These are phyloP conservation scores for Egretta garzetta DNA, from an alignment of 2,113 vertebrate genomes.

Conservation along the genomic window DNA sequence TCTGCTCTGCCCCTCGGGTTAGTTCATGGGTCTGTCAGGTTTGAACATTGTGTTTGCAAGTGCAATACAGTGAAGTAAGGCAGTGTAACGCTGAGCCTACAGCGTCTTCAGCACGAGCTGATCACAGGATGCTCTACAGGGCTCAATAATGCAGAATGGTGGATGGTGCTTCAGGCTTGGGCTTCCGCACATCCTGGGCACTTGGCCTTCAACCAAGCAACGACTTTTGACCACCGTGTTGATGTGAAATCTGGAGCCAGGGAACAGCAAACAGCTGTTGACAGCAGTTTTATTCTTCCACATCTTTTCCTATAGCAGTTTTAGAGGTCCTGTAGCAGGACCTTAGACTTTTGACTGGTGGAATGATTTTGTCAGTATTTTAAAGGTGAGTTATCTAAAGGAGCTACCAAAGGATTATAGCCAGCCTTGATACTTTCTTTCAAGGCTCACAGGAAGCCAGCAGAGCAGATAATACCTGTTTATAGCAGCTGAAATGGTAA, in stretches of 20 bases:
- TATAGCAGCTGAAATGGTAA: background rate
- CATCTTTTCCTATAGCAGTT: background rate
- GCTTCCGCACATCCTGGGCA: accelerated
- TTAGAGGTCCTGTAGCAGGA: too few species aligned
- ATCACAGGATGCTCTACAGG: background rate
- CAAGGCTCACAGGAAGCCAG: background rate
- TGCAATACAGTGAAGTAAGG: background rate
- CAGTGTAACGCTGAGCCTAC: too few species aligned
- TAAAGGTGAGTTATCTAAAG: background rate
- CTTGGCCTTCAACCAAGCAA: background rate
- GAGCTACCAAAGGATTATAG: background rate
- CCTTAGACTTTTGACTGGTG: background rate
- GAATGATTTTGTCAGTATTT: background rate
- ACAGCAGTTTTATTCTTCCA: background rate
- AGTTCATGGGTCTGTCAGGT: background rate
- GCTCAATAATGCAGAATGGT: background rate
- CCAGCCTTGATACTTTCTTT: background rate
- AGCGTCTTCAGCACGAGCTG: background rate
- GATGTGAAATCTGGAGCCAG: background rate
- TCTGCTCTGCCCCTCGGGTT: background rate
- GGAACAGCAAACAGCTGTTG: background rate
- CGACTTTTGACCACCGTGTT: background rate
- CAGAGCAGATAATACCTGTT: background rate
- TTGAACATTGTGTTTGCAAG: accelerated
- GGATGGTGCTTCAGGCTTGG: background rate